Evolutionary conservation across 2,113 vertebrate genomes (phyloP).

Genomic region (Bostrychus sinensis): DNA sequence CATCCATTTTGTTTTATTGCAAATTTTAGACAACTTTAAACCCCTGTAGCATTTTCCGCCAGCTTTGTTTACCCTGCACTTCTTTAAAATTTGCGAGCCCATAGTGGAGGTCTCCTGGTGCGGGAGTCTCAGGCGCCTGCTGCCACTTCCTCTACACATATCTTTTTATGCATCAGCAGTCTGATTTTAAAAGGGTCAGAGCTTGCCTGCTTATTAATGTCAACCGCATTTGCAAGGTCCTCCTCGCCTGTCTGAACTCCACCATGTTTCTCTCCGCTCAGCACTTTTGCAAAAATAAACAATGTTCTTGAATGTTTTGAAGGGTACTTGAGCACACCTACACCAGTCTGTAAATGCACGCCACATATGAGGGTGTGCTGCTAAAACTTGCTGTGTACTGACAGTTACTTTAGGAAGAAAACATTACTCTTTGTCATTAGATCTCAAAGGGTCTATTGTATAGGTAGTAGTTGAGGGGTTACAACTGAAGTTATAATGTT

Average conservation of each 20-base stretch:
- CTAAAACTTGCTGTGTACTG: neutral
- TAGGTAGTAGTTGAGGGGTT: too few species aligned
- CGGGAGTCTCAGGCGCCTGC: conserved; percentile 26
- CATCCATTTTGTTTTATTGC: neutral
- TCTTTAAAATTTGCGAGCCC: conserved; percentile 25
- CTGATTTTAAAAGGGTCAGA: conserved; percentile 62
- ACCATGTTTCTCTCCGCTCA: conserved; percentile 54
- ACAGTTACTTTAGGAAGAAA: neutral
- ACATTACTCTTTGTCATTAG: too few species aligned
- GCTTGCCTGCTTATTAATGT: conserved; percentile 49
- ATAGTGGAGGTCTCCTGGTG: conserved; percentile 16
- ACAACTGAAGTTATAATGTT: too few species aligned
- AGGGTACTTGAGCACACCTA: neutral
- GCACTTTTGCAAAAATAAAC: conserved; percentile 38
- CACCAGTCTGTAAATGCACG: neutral
- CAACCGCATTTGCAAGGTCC: conserved; percentile 53
- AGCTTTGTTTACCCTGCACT: conserved; percentile 5
- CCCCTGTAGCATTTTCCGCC: neutral
- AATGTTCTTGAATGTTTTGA: conserved; percentile 31
- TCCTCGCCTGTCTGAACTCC: conserved; percentile 48
- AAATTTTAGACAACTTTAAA: neutral
- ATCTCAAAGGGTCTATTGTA: too few species aligned
- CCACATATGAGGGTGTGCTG: neutral
- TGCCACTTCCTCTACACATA: conserved; percentile 24
- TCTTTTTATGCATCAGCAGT: conserved; percentile 67